These are phyloP conservation scores for Dione vanillae DNA, from an alignment of 2,888 invertebrate genomes.

Conservation along the genomic window DNA sequence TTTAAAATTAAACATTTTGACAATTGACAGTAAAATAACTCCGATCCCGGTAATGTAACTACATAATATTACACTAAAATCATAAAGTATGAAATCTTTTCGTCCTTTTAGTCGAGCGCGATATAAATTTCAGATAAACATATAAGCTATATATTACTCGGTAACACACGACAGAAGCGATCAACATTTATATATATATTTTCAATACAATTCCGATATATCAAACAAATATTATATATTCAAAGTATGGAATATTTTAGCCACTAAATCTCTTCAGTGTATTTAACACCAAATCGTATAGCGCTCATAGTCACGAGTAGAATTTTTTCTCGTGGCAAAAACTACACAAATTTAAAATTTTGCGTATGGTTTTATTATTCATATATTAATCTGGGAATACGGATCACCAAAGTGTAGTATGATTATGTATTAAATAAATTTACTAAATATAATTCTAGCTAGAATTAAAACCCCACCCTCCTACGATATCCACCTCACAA, in stretches of 20 bases:
- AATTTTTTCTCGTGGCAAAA: not conserved
- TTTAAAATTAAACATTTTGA: not conserved
- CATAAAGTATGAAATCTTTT: constrained; percentile 17
- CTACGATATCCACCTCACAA: constrained; percentile 4
- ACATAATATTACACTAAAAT: constrained; percentile 14
- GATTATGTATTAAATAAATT: constrained; percentile 10
- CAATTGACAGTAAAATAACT: constrained; percentile 5
- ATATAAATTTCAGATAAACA: constrained; percentile 14
- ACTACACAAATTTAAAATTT: not conserved
- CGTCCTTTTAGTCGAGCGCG: constrained; percentile 6
- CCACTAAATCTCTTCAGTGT: not conserved
- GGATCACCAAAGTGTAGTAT: constrained; percentile 2
- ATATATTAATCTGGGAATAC: not conserved
- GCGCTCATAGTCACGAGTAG: not conserved
- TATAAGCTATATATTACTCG: constrained; percentile 24
- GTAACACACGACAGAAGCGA: constrained; percentile 25
- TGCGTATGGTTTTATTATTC: not conserved
- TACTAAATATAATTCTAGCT: constrained; percentile 17
- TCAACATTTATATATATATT: constrained; percentile 21
- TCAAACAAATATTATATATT: constrained; percentile 15
- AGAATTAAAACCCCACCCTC: constrained; percentile 1
- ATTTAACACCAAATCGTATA: constrained; percentile 2
- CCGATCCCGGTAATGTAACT: not conserved
- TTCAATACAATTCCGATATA: constrained; percentile 21
- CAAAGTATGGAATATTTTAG: constrained; percentile 9